Conservation (phyloP, 2,113 vertebrate species). For the Chaetops frenatus region DNA sequence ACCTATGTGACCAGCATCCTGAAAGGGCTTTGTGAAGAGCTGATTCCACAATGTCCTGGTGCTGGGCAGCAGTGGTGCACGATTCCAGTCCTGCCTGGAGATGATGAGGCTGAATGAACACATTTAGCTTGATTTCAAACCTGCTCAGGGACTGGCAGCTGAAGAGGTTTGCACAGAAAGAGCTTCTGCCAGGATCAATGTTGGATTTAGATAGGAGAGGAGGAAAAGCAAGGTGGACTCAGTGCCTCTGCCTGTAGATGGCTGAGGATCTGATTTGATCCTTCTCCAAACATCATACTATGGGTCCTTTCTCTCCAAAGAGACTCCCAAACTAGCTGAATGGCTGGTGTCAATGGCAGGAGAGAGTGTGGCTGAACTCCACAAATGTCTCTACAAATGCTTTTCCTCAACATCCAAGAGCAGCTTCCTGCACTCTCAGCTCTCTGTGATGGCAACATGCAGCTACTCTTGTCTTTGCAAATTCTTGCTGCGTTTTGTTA, state of each 20-base stretch:
- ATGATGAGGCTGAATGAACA: background rate
- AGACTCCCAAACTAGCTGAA: background rate
- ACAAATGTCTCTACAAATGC: background rate
- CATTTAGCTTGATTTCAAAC: background rate
- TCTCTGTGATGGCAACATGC: background rate
- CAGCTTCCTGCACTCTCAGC: background rate
- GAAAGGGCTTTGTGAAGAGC: background rate
- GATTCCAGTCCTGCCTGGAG: background rate
- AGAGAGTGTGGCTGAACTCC: background rate
- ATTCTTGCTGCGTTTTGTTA: background rate
- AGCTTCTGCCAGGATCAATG: background rate
- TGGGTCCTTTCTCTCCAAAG: background rate
- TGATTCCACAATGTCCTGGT: rapidly evolving
- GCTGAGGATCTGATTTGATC: background rate
- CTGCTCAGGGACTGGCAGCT: background rate
- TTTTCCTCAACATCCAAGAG: background rate
- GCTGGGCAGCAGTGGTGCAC: rapidly evolving
- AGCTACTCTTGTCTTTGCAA: background rate
- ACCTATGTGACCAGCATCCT: background rate
- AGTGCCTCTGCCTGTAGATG: background rate
- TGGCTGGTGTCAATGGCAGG: background rate
- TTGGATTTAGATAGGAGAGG: background rate
- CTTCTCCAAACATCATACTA: background rate
- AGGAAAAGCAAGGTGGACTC: background rate
- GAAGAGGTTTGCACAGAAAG: background rate